These are phyloP conservation scores for Charadrius vociferus DNA, from an alignment of 2,113 vertebrate species.

Conservation along the genomic window DNA sequence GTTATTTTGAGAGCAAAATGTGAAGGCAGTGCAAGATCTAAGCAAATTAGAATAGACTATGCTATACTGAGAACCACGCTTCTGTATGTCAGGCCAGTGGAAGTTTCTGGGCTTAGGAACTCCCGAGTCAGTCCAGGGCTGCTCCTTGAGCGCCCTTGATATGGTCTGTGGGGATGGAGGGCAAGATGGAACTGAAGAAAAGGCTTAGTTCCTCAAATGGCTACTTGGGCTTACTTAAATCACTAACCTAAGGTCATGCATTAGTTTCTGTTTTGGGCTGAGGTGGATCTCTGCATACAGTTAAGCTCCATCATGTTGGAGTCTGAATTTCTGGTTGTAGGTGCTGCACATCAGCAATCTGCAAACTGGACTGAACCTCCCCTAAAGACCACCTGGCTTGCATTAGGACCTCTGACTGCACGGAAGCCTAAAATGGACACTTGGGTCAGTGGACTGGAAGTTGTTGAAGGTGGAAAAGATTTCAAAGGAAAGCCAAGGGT, in stretches of 20 bases:
- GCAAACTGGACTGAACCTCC: neutral
- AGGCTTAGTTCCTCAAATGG: neutral
- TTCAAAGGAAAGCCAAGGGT: neutral
- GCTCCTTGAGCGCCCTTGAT: neutral
- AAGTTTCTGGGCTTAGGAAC: neutral
- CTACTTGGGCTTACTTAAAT: neutral
- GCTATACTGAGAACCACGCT: neutral
- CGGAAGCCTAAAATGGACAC: neutral
- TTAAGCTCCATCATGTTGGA: neutral
- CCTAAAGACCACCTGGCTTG: neutral
- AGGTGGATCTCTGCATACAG: neutral
- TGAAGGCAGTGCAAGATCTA: neutral
- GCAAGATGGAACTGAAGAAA: neutral
- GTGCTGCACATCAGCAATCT: neutral
- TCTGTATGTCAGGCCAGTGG: neutral
- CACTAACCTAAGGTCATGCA: neutral
- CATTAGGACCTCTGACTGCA: neutral
- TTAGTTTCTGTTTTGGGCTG: neutral
- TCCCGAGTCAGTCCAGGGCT: neutral
- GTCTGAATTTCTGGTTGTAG: neutral
- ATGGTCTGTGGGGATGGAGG: accelerated
- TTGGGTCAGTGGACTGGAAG: neutral
- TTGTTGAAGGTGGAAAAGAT: neutral
- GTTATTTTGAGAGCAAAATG: neutral
- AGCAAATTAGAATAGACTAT: neutral